Conservation (phyloP, 1,140 invertebrate species). For the Anadara kagoshimensis region DNA sequence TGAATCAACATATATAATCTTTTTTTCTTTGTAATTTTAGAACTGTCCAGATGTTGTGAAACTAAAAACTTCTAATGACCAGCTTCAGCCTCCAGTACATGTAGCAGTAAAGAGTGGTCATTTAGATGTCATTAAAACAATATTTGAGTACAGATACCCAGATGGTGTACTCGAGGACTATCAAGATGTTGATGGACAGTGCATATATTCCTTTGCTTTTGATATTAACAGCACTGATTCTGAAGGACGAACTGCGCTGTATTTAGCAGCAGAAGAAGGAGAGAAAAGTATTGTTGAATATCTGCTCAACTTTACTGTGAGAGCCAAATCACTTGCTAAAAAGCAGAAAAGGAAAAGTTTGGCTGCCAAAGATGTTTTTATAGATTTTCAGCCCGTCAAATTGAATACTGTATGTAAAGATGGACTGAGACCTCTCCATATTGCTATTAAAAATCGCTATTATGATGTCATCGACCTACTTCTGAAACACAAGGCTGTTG, state of each 20-base stretch:
- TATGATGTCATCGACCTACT: constrained; percentile 84
- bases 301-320: constrained; percentile 82
- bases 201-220: constrained; percentile 46
- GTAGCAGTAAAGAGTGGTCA: constrained; percentile 85
- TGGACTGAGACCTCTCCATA: constrained; percentile 51
- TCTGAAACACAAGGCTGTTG: constrained; percentile 80
- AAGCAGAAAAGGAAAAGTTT: constrained; percentile 53
- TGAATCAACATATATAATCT: too few relatives aligned
- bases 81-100: constrained; percentile 94
- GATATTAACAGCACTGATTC: constrained; percentile 61
- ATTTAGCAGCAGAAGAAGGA: constrained; percentile 61
- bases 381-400: constrained; percentile 37
- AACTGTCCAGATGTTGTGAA: constrained; percentile 80
- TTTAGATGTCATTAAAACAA: constrained; percentile 76
- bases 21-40: constrained; percentile 68
- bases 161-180: constrained; percentile 39
- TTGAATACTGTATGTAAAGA: constrained; percentile 40
- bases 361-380: neutral
- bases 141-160: constrained; percentile 89
- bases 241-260: constrained; percentile 61
- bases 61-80: constrained; percentile 90
- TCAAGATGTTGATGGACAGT: constrained; percentile 39
- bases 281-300: constrained; percentile 53
- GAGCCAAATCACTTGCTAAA: constrained; percentile 74
- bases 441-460: constrained; percentile 82